Evolutionary conservation across 30 jellyfish, hydroid and myxozoan genomes (phyloP), one percentile per base, ranked within the genome.

Genomic region (Catostylus mosaicus): DNA sequence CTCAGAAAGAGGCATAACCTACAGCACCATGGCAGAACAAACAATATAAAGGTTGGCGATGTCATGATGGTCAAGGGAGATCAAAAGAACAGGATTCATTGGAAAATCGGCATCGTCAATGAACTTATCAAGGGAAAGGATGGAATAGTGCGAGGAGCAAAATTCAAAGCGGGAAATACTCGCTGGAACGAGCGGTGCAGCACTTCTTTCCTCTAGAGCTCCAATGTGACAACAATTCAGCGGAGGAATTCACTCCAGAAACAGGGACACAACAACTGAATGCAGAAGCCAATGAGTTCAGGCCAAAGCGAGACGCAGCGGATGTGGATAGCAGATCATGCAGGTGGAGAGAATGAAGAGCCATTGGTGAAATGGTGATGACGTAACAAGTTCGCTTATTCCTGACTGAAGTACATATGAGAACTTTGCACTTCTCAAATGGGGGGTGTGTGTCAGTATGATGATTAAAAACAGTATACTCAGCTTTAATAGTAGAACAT

Each of bases 1-100:
- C 91, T 89, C 19, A 50, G 97, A 35, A 95, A 89, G 56, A 48
- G 95, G 57, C 97, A 89, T 57, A 74, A 80, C 75, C 36, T 82
- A 54, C 51, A 60, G 50, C 94, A 82, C 67, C 72, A 62, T 36
- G 86, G 70, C 30, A 82, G 66, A 77, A 65, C 35, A 54, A 27
- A 23, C 26, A 30, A 5, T 1, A 4, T 62, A 30, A 65, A 33
- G 57, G 23, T 74, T 36, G 86, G 86, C 3, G 86, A 74, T 74
- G 86, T 74, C 33, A 35, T 74, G 59, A 5, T 74, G 52, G 50
- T 74, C 35, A 74, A 74, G 62, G 86, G 86, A 11, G 86, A 74
- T 11, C 31, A 74, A 34, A 74, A 48, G 75, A 74, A 46, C 86
- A 47, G 75, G 61, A 67, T 78, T 11, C 67, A 59, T 26, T 77